A percentile compares a stretch with the other conserved stretches of the same genome.
Evolutionary conservation across 2,113 vertebrate species (phyloP).

Genomic region (Pagrus major): DNA sequence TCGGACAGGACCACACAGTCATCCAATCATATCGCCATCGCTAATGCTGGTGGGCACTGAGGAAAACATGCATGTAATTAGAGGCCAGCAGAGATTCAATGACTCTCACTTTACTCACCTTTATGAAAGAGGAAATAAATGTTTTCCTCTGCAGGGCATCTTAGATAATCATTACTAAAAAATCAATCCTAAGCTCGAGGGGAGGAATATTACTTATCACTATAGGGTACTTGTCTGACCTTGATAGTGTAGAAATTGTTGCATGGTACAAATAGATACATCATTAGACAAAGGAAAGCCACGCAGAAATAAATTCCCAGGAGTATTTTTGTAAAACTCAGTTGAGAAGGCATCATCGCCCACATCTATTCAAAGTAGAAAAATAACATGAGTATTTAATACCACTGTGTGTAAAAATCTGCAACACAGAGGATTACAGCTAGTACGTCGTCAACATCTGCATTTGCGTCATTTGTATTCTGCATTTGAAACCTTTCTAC

Average conservation of each 20-base stretch:
- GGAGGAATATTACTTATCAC: neutral
- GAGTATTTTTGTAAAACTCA: neutral
- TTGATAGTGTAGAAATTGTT: neutral
- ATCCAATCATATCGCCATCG: neutral
- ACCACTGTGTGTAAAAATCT: constrained; percentile 30
- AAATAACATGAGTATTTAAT: neutral
- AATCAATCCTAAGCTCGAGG: neutral
- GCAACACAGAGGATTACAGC: neutral
- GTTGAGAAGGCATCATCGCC: neutral
- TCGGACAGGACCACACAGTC: neutral
- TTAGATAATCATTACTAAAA: neutral
- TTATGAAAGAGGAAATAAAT: neutral
- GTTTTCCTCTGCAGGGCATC: neutral
- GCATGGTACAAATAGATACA: neutral
- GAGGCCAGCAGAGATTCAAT: neutral
- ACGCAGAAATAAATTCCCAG: neutral
- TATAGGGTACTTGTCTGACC: neutral
- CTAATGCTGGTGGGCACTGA: neutral
- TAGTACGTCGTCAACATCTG: constrained; percentile 50
- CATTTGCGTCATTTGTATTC: constrained; percentile 51
- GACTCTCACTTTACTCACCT: neutral
- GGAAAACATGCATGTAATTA: constrained; percentile 13
- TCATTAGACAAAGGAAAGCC: neutral
- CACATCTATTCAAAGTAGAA: neutral
- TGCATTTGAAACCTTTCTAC: constrained; percentile 22